These are phyloP conservation scores for Sebastolobus alascanus DNA, from an alignment of 2,797 vertebrate species.

Conservation along the genomic window DNA sequence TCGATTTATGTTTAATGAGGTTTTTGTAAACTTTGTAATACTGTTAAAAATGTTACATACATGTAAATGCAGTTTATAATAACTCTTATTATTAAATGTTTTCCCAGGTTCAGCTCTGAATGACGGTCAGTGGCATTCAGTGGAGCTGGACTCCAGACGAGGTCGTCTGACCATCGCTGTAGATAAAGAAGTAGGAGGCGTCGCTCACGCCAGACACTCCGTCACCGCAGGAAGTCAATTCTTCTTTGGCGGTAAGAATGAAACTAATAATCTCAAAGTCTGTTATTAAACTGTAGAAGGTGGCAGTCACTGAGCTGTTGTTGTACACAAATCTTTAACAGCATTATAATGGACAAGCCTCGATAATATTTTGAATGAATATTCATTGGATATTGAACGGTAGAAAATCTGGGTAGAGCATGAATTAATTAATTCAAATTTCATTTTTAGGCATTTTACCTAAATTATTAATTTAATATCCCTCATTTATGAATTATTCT, in stretches of 20 bases:
- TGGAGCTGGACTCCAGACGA: slow-evolving; percentile 84
- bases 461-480: not conserved
- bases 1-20: not conserved
- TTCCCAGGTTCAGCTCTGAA: slow-evolving; percentile 86
- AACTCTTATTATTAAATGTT: not conserved
- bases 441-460: not conserved
- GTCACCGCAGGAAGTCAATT: slow-evolving; percentile 77
- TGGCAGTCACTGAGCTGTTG: not conserved
- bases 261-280: not conserved
- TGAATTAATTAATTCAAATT: not conserved
- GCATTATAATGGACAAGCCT: not conserved
- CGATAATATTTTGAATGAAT: not conserved
- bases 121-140: slow-evolving; percentile 92
- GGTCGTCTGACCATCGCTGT: slow-evolving; percentile 85
- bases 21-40: not conserved
- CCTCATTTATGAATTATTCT: slow-evolving; percentile 1
- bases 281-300: not conserved
- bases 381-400: not conserved
- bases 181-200: slow-evolving; percentile 81
- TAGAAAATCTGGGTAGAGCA: not conserved
- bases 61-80: not conserved
- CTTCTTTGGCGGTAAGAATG: slow-evolving; percentile 90
- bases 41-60: not conserved
- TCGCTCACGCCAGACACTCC: slow-evolving; percentile 70
- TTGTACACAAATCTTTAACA: too few relatives aligned